These are phyloP conservation scores for Carpatolechia fugitivella DNA, from an alignment of 2,888 invertebrate species.

Conservation along the genomic window DNA sequence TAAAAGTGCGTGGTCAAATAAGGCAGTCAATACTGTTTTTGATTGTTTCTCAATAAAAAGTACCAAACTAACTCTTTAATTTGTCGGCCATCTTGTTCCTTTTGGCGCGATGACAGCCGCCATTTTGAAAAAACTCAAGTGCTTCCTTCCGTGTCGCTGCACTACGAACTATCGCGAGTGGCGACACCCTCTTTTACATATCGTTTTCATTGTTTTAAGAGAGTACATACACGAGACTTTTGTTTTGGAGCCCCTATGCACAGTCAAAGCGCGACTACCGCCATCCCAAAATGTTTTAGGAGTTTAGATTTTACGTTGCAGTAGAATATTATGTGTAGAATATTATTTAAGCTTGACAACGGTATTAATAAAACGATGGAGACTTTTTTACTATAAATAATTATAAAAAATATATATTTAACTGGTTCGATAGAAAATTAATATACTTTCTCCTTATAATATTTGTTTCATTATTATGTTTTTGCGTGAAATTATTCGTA, in stretches of 20 bases:
- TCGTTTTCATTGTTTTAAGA: slow-evolving; percentile 75
- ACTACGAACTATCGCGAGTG: slow-evolving; percentile 65
- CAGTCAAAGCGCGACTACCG: slow-evolving; percentile 41
- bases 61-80: slow-evolving; percentile 50
- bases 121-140: slow-evolving; percentile 77
- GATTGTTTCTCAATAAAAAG: too few relatives aligned
- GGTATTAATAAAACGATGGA: not conserved
- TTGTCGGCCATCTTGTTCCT: slow-evolving; percentile 67
- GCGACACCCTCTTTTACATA: slow-evolving; percentile 76
- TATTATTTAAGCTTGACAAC: not conserved
- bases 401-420: too few relatives aligned
- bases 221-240: slow-evolving; percentile 66
- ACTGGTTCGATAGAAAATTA: too few relatives aligned
- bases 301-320: not conserved
- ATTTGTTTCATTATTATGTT: too few relatives aligned
- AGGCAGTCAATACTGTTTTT: too few relatives aligned
- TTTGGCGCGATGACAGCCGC: slow-evolving; percentile 67
- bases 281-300: slow-evolving; percentile 1
- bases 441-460: too few relatives aligned
- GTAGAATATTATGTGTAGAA: too few relatives aligned
- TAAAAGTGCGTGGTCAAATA: too few relatives aligned
- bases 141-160: slow-evolving; percentile 75
- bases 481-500: too few relatives aligned
- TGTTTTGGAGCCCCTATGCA: slow-evolving; percentile 51
- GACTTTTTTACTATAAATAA: too few relatives aligned